phyloP scores from a whole-genome alignment of 2,113 vertebrate species.

The Oryzias curvinotus region DNA sequence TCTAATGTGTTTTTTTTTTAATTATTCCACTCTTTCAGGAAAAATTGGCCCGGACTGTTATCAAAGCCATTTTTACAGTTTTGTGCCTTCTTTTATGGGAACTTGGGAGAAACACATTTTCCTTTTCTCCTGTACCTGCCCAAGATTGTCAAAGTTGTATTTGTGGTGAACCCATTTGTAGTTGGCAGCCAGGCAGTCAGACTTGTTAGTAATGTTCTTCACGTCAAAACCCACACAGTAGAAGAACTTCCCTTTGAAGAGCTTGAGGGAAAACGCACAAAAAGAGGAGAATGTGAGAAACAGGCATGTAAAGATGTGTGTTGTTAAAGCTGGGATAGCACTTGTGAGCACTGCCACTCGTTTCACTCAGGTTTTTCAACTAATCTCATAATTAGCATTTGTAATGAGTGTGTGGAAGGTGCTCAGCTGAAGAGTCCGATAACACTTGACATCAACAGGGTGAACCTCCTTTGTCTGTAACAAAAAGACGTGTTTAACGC shows the following conservation, averaged over 20 bases:
- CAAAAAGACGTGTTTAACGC: slow-evolving; percentile 22
- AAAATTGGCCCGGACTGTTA: no score
- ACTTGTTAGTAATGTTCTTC: slow-evolving; percentile 95
- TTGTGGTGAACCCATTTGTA: slow-evolving; percentile 98
- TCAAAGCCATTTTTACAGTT: no score
- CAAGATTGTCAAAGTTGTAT: slow-evolving; percentile 97
- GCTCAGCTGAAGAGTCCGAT: slow-evolving; percentile 1
- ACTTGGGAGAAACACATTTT: neutral
- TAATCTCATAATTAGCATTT: slow-evolving; percentile 42
- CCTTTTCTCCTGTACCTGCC: slow-evolving; percentile 80
- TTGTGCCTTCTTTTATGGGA: neutral
- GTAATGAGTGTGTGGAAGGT: slow-evolving; percentile 16
- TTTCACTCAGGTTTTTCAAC: slow-evolving; percentile 34
- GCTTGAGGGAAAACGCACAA: slow-evolving; percentile 70
- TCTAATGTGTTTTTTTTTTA: no score
- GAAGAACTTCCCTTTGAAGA: slow-evolving; percentile 98
- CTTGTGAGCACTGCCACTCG: neutral
- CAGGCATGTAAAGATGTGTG: slow-evolving; percentile 12
- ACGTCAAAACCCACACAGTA: slow-evolving; percentile 92
- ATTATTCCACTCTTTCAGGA: no score
- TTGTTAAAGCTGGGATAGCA: slow-evolving; percentile 13
- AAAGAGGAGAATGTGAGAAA: slow-evolving; percentile 20
- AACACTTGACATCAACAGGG: slow-evolving; percentile 15
- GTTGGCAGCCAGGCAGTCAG: slow-evolving; percentile 88
- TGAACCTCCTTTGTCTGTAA: neutral